These are phyloP conservation scores for Eristalis tenax DNA, from an alignment of 2,888 invertebrate genomes.

Conservation along the genomic window DNA sequence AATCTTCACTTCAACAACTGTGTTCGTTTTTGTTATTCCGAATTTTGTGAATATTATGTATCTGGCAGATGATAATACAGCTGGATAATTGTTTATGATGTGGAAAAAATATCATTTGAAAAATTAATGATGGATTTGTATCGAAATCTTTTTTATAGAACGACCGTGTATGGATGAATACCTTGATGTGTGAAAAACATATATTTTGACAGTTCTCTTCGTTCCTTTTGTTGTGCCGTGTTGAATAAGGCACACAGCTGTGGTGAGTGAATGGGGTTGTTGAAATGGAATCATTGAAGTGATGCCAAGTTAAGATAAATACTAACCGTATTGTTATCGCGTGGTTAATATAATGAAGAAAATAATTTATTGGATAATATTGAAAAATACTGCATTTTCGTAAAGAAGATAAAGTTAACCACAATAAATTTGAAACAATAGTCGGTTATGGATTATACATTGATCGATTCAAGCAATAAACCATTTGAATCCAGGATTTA, in stretches of 20 bases:
- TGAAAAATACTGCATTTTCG: no score
- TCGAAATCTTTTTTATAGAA: slow-evolving; percentile 50
- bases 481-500: no score
- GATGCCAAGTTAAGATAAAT: slow-evolving; percentile 18
- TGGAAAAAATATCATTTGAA: slow-evolving; percentile 12
- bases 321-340: not conserved
- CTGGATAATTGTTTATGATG: not conserved
- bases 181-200: slow-evolving; percentile 69
- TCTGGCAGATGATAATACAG: not conserved
- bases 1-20: not conserved
- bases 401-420: no score
- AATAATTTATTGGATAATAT: no score
- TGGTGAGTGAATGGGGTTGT: slow-evolving; percentile 5
- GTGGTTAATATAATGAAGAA: not conserved
- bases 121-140: slow-evolving; percentile 42
- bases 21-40: not conserved
- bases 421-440: no score
- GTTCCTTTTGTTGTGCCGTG: slow-evolving; percentile 55
- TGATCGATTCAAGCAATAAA: no score
- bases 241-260: slow-evolving; percentile 11
- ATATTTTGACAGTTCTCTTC: slow-evolving; percentile 66
- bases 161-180: slow-evolving; percentile 66
- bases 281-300: slow-evolving; percentile 28
- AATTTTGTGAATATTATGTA: not conserved
- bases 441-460: no score